Evolutionary conservation across 2,888 invertebrate species (phyloP).

Genomic region (Stegana nigrithorax): DNA sequence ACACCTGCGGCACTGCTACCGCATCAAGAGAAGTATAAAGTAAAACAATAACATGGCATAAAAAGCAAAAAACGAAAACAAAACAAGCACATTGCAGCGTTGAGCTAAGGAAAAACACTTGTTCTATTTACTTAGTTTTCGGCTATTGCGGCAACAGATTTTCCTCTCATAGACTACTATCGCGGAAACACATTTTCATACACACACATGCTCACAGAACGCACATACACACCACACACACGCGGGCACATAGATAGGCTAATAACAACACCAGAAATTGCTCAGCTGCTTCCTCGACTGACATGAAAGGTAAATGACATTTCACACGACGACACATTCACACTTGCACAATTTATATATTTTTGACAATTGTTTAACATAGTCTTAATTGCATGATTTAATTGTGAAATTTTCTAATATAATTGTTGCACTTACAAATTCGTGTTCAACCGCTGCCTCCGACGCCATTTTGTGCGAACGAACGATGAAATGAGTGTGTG

Average conservation of each 20-base stretch:
- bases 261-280: too few relatives aligned
- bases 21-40: constrained; percentile 24
- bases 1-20: neutral
- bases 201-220: constrained; percentile 26
- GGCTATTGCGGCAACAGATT: constrained; percentile 7
- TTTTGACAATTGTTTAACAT: too few relatives aligned
- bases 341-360: too few relatives aligned
- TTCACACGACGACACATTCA: too few relatives aligned
- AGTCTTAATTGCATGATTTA: too few relatives aligned
- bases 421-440: constrained; percentile 39
- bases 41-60: neutral
- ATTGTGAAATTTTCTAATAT: too few relatives aligned
- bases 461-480: constrained; percentile 49
- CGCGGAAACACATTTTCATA: constrained; percentile 45
- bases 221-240: too few relatives aligned
- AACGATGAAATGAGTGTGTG: constrained; percentile 2
- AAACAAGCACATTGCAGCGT: neutral
- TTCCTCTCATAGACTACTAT: neutral
- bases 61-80: neutral
- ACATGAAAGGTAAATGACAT: too few relatives aligned
- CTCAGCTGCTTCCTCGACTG: constrained; percentile 32
- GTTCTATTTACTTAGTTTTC: too few relatives aligned
- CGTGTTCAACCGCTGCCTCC: constrained; percentile 47
- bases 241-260: too few relatives aligned
- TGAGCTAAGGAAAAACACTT: constrained; percentile 13